Evolutionary conservation across 2,113 vertebrate species (phyloP).

Genomic region (Bubo bubo): DNA sequence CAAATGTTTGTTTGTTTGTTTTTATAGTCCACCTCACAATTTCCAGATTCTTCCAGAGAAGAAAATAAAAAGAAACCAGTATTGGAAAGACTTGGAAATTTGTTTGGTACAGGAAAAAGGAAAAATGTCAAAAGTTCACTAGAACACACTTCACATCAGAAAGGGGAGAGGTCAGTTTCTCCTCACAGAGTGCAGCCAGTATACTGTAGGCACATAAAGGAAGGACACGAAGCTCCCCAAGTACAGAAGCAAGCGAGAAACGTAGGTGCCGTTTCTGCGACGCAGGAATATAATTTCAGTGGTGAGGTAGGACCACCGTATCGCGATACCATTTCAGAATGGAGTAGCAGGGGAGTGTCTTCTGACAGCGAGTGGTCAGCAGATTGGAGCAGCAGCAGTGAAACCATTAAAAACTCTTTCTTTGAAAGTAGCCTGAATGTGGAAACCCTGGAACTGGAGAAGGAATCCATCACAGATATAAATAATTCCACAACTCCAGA

Average conservation of each 20-base stretch:
- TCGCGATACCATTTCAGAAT: conserved; percentile 53
- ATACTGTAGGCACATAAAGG: conserved; percentile 18
- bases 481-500: conserved; percentile 65
- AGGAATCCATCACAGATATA: conserved; percentile 57
- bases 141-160: conserved; percentile 44
- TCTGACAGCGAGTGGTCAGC: conserved; percentile 62
- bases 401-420: conserved; percentile 62
- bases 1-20: not conserved
- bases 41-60: conserved; percentile 70
- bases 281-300: conserved; percentile 40
- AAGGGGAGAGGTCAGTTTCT: conserved; percentile 22
- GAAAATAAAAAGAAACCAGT: conserved; percentile 79
- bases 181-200: not conserved
- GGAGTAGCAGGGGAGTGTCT: conserved; percentile 48
- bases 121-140: conserved; percentile 63
- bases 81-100: conserved; percentile 78
- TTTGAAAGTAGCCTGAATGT: conserved; percentile 60
- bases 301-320: conserved; percentile 1
- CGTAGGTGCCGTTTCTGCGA: not conserved
- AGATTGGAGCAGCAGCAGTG: conserved; percentile 29
- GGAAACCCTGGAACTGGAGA: conserved; percentile 44
- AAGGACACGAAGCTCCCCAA: conserved; percentile 30
- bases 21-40: conserved; percentile 76
- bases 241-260: conserved; percentile 7
- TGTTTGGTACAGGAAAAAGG: conserved; percentile 76